phyloP scores from a whole-genome alignment of 2,797 vertebrate genomes.

The Smutsia temminckii region DNA sequence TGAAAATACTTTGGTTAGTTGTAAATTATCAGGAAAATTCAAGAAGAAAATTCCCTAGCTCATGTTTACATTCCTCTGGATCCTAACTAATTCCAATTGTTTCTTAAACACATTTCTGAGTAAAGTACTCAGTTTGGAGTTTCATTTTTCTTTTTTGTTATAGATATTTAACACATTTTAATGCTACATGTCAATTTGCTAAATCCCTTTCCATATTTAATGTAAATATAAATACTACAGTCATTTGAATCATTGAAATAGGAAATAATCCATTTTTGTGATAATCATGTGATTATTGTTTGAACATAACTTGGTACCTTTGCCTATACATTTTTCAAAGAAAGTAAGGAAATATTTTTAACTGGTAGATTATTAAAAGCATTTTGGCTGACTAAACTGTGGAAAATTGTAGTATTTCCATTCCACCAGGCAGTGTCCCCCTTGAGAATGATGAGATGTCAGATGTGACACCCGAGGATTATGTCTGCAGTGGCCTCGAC shows the following conservation, averaged over 20 bases:
- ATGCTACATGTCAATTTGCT: conserved; percentile 17
- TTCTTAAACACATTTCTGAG: not conserved
- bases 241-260: not conserved
- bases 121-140: not conserved
- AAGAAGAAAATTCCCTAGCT: not conserved
- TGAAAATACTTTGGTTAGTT: not conserved
- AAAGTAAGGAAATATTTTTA: conserved; percentile 13
- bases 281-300: not conserved
- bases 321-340: conserved; percentile 12
- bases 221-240: not conserved
- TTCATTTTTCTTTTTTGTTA: conserved; percentile 15
- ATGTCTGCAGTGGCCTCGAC: not conserved
- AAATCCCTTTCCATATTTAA: conserved; percentile 18
- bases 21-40: not conserved
- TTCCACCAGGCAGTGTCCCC: not conserved
- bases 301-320: conserved; percentile 2
- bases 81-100: not conserved
- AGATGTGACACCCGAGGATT: not conserved
- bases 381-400: conserved; percentile 9
- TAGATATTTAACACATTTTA: conserved; percentile 15
- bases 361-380: not conserved
- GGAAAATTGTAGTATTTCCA: not conserved
- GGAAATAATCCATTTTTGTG: not conserved
- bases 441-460: conserved; percentile 8
- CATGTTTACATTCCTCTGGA: not conserved